A percentile compares a stretch with the other conserved stretches of the same genome.
Conservation (phyloP, 2,113 vertebrate genomes). For the Urocitellus parryii region DNA sequence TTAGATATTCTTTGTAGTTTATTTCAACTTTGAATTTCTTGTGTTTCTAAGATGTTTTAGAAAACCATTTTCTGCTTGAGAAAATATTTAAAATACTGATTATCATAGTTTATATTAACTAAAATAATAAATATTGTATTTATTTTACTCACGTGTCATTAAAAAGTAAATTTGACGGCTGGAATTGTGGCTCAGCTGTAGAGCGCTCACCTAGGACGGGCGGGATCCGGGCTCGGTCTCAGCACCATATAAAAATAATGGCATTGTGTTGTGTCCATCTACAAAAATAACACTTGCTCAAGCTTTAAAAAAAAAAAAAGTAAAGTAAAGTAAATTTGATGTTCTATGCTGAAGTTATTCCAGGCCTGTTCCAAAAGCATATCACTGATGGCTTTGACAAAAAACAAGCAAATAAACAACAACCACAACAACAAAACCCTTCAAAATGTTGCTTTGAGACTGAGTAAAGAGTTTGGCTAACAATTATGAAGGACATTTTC, state of each 20-base stretch:
- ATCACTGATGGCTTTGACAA: neutral
- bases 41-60: neutral
- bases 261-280: too few relatives aligned
- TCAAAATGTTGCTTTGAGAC: neutral
- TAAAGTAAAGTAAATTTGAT: neutral
- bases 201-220: too few relatives aligned
- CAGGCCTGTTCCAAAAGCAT: neutral
- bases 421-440: too few relatives aligned
- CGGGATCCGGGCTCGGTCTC: too few relatives aligned
- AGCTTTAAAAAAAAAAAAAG: too few relatives aligned
- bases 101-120: neutral
- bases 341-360: neutral
- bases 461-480: neutral
- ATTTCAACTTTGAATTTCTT: neutral
- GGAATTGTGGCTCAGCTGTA: too few relatives aligned
- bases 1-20: neutral
- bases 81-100: slow-evolving; percentile 5
- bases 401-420: neutral
- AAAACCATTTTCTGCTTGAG: neutral
- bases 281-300: too few relatives aligned
- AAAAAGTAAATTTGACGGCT: neutral
- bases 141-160: neutral
- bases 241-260: too few relatives aligned
- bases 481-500: neutral
- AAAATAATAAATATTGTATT: neutral